Evolutionary conservation across 2,797 vertebrate genomes (phyloP).

Genomic region (Lithobates sylvaticus): DNA sequence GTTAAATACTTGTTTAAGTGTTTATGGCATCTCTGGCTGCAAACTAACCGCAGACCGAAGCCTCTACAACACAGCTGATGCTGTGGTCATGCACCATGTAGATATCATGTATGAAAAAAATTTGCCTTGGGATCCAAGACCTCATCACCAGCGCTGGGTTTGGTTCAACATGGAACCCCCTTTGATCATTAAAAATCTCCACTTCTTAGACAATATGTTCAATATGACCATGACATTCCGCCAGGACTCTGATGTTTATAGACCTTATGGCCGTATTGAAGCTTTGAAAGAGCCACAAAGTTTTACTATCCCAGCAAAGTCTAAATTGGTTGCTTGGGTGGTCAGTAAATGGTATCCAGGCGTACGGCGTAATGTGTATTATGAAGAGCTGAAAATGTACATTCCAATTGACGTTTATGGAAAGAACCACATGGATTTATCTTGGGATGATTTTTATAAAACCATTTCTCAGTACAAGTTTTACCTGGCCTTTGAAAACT

Average conservation of each 20-base stretch:
- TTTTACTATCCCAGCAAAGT: slow-evolving; percentile 35
- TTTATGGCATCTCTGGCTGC: slow-evolving; percentile 24
- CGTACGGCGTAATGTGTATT: slow-evolving; percentile 9
- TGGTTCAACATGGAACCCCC: slow-evolving; percentile 51
- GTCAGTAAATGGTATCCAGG: slow-evolving; percentile 46
- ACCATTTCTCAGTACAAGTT: slow-evolving; percentile 43
- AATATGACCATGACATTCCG: slow-evolving; percentile 50
- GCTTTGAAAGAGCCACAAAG: slow-evolving; percentile 24
- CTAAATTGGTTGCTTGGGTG: slow-evolving; percentile 39
- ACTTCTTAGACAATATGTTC: slow-evolving; percentile 43
- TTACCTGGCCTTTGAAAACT: slow-evolving; percentile 45
- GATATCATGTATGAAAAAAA: slow-evolving; percentile 42
- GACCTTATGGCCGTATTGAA: slow-evolving; percentile 28
- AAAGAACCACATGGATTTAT: slow-evolving; percentile 2
- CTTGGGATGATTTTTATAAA: slow-evolving; percentile 20
- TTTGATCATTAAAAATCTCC: slow-evolving; percentile 27
- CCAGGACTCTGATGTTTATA: slow-evolving; percentile 47
- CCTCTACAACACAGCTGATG: slow-evolving; percentile 30
- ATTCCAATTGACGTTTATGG: slow-evolving; percentile 41
- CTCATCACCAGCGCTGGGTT: slow-evolving; percentile 40
- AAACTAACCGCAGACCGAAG: slow-evolving; percentile 23
- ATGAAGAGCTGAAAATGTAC: slow-evolving; percentile 13
- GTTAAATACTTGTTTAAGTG: slow-evolving; percentile 18
- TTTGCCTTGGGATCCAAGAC: slow-evolving; percentile 8
- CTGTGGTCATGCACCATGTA: neutral